Evolutionary conservation across 2,797 vertebrate species (phyloP).

Genomic region (Botia kubotai): DNA sequence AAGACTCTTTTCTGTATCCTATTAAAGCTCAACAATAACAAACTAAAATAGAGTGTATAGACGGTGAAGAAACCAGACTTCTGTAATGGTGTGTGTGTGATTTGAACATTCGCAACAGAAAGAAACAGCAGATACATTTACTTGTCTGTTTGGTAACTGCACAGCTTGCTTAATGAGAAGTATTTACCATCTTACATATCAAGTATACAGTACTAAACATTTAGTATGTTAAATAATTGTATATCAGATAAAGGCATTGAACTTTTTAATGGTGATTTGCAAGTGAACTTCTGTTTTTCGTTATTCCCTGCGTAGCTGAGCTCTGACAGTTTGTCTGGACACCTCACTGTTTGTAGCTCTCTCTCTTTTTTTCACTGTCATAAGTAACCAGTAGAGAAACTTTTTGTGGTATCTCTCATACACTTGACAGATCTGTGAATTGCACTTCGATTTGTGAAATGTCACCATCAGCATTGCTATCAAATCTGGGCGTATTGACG

Average conservation of each 20-base stretch:
- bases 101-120: neutral
- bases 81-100: neutral
- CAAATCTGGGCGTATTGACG: neutral
- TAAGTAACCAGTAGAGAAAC: no score
- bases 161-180: neutral
- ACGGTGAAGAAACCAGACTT: neutral
- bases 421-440: neutral
- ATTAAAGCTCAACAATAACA: neutral
- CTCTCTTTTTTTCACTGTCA: neutral
- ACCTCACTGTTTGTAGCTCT: neutral
- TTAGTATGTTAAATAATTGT: neutral
- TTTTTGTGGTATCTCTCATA: neutral
- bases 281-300: neutral
- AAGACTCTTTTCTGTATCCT: neutral
- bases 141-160: neutral
- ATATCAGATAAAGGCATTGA: neutral
- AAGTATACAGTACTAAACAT: neutral
- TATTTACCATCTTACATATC: neutral
- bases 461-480: neutral
- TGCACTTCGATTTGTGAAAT: slow-evolving; percentile 5
- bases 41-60: neutral
- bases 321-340: slow-evolving; percentile 9
- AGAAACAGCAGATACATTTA: neutral
- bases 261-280: neutral
- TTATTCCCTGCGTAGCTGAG: neutral